Evolutionary conservation across 2,113 vertebrate genomes (phyloP).

Genomic region (Chauna torquata): DNA sequence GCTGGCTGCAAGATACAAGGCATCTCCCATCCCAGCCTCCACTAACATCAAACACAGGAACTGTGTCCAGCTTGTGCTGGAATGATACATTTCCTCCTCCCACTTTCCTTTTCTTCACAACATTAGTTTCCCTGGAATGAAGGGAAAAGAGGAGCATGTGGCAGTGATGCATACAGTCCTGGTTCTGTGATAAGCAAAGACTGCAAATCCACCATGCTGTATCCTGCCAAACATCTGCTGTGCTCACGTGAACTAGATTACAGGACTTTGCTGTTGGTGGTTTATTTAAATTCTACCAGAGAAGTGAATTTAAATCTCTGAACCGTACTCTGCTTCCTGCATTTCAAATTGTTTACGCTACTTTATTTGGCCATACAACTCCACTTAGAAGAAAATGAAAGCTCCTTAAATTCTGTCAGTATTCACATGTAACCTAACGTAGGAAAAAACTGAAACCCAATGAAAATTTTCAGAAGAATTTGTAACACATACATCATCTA

Average conservation of each 20-base stretch:
- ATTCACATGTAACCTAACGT: neutral
- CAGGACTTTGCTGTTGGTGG: neutral
- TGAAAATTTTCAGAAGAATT: neutral
- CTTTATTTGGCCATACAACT: neutral
- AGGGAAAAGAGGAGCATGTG: neutral
- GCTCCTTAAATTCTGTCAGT: neutral
- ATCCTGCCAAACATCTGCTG: slow-evolving; percentile 39
- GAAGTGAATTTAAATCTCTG: neutral
- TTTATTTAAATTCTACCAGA: slow-evolving; percentile 10
- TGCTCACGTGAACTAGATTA: neutral
- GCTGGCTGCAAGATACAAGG: neutral
- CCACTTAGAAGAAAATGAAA: neutral
- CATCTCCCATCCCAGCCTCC: neutral
- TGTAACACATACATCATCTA: neutral
- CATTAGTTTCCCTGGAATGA: neutral
- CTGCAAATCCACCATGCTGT: neutral
- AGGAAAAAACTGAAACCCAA: neutral
- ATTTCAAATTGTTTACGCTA: neutral
- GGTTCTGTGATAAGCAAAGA: slow-evolving; percentile 29
- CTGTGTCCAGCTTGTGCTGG: neutral
- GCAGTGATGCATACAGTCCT: slow-evolving; percentile 7
- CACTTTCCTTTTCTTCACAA: neutral
- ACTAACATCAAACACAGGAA: neutral
- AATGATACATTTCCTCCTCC: slow-evolving; percentile 15
- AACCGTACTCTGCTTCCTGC: neutral